Evolutionary conservation across 2,888 invertebrate genomes (phyloP), one percentile per base, ranked within the genome.

Genomic region (Tipula lateralis): DNA sequence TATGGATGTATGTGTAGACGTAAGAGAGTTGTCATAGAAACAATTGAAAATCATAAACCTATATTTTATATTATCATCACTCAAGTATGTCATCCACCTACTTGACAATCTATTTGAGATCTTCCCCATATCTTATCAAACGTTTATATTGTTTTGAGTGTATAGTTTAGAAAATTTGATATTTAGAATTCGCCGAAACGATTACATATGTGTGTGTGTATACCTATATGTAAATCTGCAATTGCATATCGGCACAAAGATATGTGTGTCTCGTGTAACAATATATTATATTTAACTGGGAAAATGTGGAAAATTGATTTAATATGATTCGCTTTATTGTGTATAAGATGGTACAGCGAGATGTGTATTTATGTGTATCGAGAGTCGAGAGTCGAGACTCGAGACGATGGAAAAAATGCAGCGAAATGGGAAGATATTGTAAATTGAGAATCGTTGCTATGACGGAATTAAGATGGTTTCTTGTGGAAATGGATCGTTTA

Each of bases 31-130:
- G 66, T 66, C 66, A 66, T 66, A 24, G 66, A 66, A 66, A 66
- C 66, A 66, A 66, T 66, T 66, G 66, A 66, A 66, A 66, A 66
- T 66, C 66, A 66, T 66, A 66, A 66, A 66, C 66, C 66, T 66
- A 66, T 66, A 66, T 66, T 66, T 66, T 66, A 66, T 66, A 66
- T 66, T 66, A 66, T 66, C 66, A 66, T 66, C 66, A 66, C 66
- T 66, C 66, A 66, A 66, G 24, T 19, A 66, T 66, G 66, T 66
- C 66, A 66, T 66, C 66, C 66, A 66, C 66, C 66, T 66, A 66
- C 66, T 66, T 66, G 66, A 66, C 66, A 66, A 66, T 66, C 66
- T 66, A 66, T 66, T 66, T 66, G 66, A 66, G 66, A 66, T 66
- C 66, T 66, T 66, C 9, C 9, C 24, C 44, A 44, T 44, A 32